Evolutionary conservation across 2,797 vertebrate genomes (phyloP), one percentile per base, ranked within the genome.

Genomic region (Apogon hyalosoma): DNA sequence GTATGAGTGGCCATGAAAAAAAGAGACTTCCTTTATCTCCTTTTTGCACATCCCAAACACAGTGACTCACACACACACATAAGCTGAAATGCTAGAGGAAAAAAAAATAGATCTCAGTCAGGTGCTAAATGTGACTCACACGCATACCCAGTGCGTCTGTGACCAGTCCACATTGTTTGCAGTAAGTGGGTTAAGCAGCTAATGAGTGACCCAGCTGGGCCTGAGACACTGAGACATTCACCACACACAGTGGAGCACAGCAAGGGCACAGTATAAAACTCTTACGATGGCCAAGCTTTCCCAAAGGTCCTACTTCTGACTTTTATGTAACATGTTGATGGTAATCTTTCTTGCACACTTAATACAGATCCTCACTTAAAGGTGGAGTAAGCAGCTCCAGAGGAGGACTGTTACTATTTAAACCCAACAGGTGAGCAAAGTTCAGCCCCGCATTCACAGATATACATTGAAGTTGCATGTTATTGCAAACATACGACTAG

Each of bases 121-220:
- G 74, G 79, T 83, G 86, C 71, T 75, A 8, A 66, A 74, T 84
- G 73, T 89, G 86, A 84, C 41, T 87, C 79, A 88, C 59, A 38
- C 41, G 73, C 76, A 74, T 59, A 69, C 72, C 19, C 24, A 19
- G 45, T 45, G 40, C 46, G 67, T 62, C 57, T 75, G 55, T 68
- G 73, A 83, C 67, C 62, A 54, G 53, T 48, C 61, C 67, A 73
- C 70, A 81, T 66, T 82, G 78, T 85, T 75, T 70, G 52, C 0
- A 7, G 49, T 84, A 90, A 90, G 80, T 87, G 79, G 90, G 86
- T 87, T 87, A 88, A 91, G 78, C 82, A 19, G 62, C 80, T 85
- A 73, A 83, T 73, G 73, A 73, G 39, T 73, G 80, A 77, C 71
- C 58, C 38, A 79, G 66, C 68, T 28, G 57, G 14, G 49, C 45